A percentile compares a stretch with the other conserved stretches of the same genome.
phyloP scores from a whole-genome alignment of 1,140 invertebrate genomes.

The Armadillidium nasatum region DNA sequence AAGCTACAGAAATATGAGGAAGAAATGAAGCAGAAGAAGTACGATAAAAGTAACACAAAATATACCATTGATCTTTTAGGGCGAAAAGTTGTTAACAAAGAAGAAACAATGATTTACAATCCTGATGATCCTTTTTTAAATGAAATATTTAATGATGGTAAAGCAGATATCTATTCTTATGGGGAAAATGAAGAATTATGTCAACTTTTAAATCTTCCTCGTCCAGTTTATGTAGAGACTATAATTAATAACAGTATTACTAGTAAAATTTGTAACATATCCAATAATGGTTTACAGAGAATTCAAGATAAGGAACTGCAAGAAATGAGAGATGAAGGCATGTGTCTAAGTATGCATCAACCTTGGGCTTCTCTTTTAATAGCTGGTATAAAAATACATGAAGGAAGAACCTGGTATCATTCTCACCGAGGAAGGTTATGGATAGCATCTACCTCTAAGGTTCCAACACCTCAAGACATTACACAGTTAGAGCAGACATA shows the following conservation, averaged over 20 bases:
- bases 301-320: conserved; percentile 79
- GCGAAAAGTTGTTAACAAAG: conserved; percentile 53
- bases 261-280: background rate
- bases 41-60: conserved; percentile 62
- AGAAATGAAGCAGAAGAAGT: conserved; percentile 62
- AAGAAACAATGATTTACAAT: conserved; percentile 49
- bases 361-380: conserved; percentile 90
- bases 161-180: conserved; percentile 40
- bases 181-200: conserved; percentile 34
- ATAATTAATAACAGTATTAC: background rate
- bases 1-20: conserved; percentile 65
- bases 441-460: conserved; percentile 83
- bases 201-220: conserved; percentile 32
- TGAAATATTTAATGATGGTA: conserved; percentile 47
- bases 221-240: conserved; percentile 32
- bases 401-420: conserved; percentile 90
- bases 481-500: conserved; percentile 67
- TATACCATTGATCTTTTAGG: conserved; percentile 77
- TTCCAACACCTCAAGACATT: conserved; percentile 66
- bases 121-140: conserved; percentile 50
- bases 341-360: conserved; percentile 91
- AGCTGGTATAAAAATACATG: conserved; percentile 84
- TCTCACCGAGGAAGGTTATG: conserved; percentile 83
- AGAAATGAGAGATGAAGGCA: conserved; percentile 81
- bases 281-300: conserved; percentile 44